phyloP scores from a whole-genome alignment of 2,797 vertebrate genomes.

The Buphagus erythrorhynchus region DNA sequence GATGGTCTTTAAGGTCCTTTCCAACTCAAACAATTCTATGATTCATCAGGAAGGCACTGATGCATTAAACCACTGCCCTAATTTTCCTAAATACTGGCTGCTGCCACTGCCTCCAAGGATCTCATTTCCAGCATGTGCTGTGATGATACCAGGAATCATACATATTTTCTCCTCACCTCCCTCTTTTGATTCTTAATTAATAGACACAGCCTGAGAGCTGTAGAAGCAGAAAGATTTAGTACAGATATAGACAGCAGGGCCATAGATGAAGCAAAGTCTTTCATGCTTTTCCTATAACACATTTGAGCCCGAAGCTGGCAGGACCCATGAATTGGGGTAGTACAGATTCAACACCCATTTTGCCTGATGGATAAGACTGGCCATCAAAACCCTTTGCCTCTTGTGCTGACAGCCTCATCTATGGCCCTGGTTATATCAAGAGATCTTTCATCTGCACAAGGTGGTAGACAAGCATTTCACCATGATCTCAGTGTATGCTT shows the following conservation, averaged over 20 bases:
- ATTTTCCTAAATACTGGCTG: slow-evolving; percentile 10
- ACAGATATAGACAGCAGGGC: background rate
- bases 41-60: background rate
- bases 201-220: background rate
- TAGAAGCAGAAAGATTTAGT: background rate
- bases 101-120: slow-evolving; percentile 1
- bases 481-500: background rate
- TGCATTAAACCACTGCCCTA: slow-evolving; percentile 14
- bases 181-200: slow-evolving; percentile 12
- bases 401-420: background rate
- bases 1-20: background rate
- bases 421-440: background rate
- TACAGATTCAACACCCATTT: background rate
- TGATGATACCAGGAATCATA: background rate
- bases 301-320: background rate
- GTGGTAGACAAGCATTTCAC: background rate
- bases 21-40: background rate
- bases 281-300: background rate
- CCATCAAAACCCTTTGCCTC: background rate
- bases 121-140: slow-evolving; percentile 5
- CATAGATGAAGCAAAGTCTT: background rate
- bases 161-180: background rate
- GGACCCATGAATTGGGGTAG: accelerated
- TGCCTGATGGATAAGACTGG: background rate
- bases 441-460: background rate